Evolutionary conservation across 2,797 vertebrate species (phyloP).

Genomic region (Australoheros facetus): DNA sequence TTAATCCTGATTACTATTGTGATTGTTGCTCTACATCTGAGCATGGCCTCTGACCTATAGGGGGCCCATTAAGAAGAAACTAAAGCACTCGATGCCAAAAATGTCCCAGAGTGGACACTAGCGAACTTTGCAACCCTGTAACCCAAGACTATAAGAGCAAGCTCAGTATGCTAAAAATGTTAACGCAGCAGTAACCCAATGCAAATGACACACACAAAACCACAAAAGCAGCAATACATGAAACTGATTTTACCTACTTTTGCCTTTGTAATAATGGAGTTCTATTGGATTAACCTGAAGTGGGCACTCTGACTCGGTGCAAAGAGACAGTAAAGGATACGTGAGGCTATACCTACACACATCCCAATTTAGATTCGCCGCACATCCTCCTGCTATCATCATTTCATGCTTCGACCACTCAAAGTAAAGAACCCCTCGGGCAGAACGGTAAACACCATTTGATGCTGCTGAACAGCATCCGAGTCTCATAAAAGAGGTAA

Average conservation of each 20-base stretch:
- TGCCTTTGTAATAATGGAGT: not conserved
- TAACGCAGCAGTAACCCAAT: not conserved
- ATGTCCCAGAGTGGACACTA: fast-evolving
- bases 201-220: not conserved
- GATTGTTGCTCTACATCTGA: not conserved
- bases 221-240: not conserved
- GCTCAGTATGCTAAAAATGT: not conserved
- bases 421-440: constrained; percentile 17
- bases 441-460: constrained; percentile 39
- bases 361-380: constrained; percentile 22
- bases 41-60: not conserved
- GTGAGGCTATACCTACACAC: not conserved
- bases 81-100: not conserved
- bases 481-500: constrained; percentile 23
- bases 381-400: constrained; percentile 16
- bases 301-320: not conserved
- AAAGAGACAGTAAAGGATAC: not conserved
- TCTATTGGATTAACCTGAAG: not conserved
- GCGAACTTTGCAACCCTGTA: not conserved
- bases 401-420: constrained; percentile 38
- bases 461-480: constrained; percentile 38
- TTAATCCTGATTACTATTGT: not conserved
- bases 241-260: not conserved
- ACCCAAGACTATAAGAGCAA: not conserved
- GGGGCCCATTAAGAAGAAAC: not conserved